A percentile compares a stretch with the other conserved stretches of the same genome.
phyloP scores from a whole-genome alignment of 2,113 vertebrate genomes.

The Corydoras sp. region DNA sequence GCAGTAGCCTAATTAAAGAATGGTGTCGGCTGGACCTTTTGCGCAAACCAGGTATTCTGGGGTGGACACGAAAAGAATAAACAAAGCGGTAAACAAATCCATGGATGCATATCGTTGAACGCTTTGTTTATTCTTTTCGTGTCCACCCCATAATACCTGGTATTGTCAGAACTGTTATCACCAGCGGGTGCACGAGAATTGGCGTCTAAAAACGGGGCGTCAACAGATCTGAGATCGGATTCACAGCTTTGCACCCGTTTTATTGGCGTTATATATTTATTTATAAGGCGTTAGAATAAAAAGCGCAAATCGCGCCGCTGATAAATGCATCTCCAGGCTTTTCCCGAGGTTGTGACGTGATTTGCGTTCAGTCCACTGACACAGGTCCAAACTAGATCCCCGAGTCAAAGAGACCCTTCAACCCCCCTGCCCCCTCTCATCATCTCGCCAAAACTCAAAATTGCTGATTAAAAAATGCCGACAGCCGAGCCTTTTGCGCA shows the following conservation, averaged over 20 bases:
- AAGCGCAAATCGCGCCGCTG: too few relatives aligned
- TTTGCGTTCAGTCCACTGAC: too few relatives aligned
- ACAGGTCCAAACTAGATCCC: too few relatives aligned
- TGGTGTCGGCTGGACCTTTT: neutral
- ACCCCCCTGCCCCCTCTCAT: slow-evolving; percentile 14
- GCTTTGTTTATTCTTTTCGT: neutral
- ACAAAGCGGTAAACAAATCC: neutral
- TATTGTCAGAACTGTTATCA: slow-evolving; percentile 11
- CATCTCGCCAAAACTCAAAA: slow-evolving; percentile 42
- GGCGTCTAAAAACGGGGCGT: neutral
- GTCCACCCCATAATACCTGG: neutral
- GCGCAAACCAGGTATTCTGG: neutral
- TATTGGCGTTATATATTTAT: too few relatives aligned
- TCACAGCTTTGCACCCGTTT: slow-evolving; percentile 19
- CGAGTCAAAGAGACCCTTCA: too few relatives aligned
- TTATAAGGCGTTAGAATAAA: too few relatives aligned
- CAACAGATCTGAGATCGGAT: slow-evolving; percentile 24
- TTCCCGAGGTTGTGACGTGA: too few relatives aligned
- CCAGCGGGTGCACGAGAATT: neutral
- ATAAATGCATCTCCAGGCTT: too few relatives aligned
- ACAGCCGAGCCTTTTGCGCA: too few relatives aligned
- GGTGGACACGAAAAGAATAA: neutral
- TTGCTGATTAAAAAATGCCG: slow-evolving; percentile 40
- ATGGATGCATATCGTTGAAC: neutral
- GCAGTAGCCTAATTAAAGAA: slow-evolving; percentile 45